Base-by-base conservation (phyloP, 2,888 invertebrate genomes). In the Drosophila tripunctata region DNA sequence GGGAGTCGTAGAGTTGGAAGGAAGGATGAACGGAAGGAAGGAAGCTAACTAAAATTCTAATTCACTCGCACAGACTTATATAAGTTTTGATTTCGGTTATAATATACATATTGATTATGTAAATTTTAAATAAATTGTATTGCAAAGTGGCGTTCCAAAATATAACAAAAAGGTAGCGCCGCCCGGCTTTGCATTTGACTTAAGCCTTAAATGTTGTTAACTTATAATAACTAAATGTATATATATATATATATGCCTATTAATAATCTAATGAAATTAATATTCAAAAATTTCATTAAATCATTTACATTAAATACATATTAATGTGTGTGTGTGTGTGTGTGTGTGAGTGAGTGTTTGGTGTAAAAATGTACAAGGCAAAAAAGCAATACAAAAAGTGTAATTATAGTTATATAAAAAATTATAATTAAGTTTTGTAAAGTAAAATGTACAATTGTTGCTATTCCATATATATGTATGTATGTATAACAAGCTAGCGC, bases 281-380 rank as follows among this genome's bases (percentile, higher is more conserved):
- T 64, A 64, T 58, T 35, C 35, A 47, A 55, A 24, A 21, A 21
- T 64, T 60, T 19, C 33, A 66, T 51, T 35, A 38, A 61, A 52
- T 54, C 61, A 31, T 36, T 57, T 58, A 36, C 45, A 24, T 65
- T 65, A 61, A 51, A 50, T 56, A 69, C 50, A 56, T 43, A 48
- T 74, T 43, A 57, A 56, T 65, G 44, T 60, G 27, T 57, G 38
- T 65, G 41, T 63, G 21, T 54, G 33, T 55, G 17, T 52, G 22
- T 61, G 43, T 63, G 35, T 57, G 27, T 63, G 33, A 48, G 33
- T 57, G 45, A 57, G n/a, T 58, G 27, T 77, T n/a, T n/a, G n/a
- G 78, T 84, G 72, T 75, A 73, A 84, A 84, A 80, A 80, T 80
- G 78, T 80, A 80, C 79, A 80, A 84, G 84, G 84, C 84, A 78